Evolutionary conservation across 2,888 invertebrate genomes (phyloP), one percentile per base, ranked within the genome.

Genomic region (Tromatobia lineatoria): DNA sequence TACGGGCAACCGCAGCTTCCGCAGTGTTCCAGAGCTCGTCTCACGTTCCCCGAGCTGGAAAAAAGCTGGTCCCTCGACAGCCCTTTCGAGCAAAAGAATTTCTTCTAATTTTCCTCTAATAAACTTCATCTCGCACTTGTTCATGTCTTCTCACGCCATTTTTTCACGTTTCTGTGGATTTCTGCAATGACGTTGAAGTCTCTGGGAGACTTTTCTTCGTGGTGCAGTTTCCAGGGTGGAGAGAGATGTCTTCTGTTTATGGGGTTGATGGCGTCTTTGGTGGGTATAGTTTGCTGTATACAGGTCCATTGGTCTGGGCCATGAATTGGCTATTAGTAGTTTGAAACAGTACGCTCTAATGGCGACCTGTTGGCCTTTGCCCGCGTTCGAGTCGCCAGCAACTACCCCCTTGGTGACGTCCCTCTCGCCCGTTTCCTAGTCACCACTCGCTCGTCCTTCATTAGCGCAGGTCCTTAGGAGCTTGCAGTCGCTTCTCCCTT

Each of bases 311-410:
- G 79, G 70, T 74, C 64, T 66, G 69, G 64, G 84, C 90, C 92
- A 93, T 94, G 94, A 94, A 94, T 94, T 94, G 94, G 94, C 94
- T 94, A 94, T 94, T 94, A 94, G 94, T 91, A 92, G 92, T 93
- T 93, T 90, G 93, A 94, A 94, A 94, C 94, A 94, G 93, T 91
- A 90, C 89, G 89, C 91, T 90, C 91, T 91, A 92, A 94, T 94
- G 94, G 93, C 91, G 91, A 92, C 92, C 93, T 93, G 93, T 91
- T 93, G 93, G 92, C 93, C 92, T 93, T 90, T 92, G 91, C 92
- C 90, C 91, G 77, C 45, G 71, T 54, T 77, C 66, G 77, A 82
- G 57, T 91, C 92, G 90, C 91, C 89, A 83, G 76, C 88, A 86
- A 82, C 87, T 50, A 57, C 71, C 57, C 50, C 75, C 64, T 47